Conservation (phyloP, 2,113 vertebrate species). For the Baryphthengus martii region DNA sequence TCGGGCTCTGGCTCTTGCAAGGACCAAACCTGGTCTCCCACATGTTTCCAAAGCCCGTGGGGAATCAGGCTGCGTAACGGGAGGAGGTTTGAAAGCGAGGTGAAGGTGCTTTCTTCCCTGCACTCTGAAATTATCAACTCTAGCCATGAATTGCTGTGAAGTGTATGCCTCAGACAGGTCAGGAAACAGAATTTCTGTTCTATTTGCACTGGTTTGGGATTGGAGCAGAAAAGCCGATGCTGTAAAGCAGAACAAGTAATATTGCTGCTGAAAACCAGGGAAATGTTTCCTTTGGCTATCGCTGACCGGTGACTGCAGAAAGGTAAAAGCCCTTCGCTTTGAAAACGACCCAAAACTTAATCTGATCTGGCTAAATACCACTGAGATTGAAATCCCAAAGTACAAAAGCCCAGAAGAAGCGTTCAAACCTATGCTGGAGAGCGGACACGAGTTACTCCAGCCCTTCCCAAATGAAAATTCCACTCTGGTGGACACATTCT, state of each 20-base stretch:
- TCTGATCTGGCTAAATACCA: background rate
- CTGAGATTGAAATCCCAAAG: background rate
- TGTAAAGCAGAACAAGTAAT: background rate
- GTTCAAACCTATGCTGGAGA: background rate
- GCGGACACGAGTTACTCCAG: background rate
- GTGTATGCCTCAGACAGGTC: background rate
- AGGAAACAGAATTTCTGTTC: background rate
- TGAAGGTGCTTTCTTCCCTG: background rate
- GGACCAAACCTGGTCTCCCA: background rate
- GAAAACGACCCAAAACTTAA: background rate
- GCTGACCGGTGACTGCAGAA: rapidly evolving
- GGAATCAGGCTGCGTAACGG: background rate
- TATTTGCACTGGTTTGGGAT: background rate
- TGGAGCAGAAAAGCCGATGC: background rate
- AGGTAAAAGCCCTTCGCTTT: background rate
- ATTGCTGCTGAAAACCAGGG: background rate
- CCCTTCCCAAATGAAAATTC: conserved; percentile 17
- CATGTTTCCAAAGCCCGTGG: background rate
- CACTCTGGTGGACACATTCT: background rate
- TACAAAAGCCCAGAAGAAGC: background rate
- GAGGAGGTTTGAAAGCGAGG: background rate
- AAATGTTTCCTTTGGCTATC: background rate
- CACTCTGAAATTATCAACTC: background rate
- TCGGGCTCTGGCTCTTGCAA: background rate
- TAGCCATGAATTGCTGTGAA: background rate